phyloP scores from a whole-genome alignment of 1,140 invertebrate genomes.

The Drosophila pectinifera region DNA sequence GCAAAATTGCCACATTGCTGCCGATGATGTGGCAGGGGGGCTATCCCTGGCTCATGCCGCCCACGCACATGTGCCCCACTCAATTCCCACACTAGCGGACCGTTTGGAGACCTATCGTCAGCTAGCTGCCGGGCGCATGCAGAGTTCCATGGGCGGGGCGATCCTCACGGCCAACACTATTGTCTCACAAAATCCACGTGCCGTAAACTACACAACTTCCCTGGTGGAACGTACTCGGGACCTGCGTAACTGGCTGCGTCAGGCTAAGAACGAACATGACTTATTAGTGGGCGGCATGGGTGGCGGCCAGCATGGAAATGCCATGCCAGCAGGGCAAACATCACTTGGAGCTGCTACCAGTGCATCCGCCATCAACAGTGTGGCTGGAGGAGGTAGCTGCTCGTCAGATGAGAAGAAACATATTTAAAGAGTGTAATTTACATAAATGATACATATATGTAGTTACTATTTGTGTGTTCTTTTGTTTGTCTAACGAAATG shows the following conservation, averaged over 20 bases:
- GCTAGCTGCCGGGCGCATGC: conserved; percentile 78
- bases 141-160: conserved; percentile 71
- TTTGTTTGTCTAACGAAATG: conserved; percentile 26
- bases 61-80: conserved; percentile 71
- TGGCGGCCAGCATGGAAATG: conserved; percentile 28
- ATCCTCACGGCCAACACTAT: conserved; percentile 84
- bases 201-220: conserved; percentile 86
- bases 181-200: conserved; percentile 85
- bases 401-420: conserved; percentile 12
- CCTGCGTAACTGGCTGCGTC: conserved; percentile 88
- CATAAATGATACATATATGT: conserved; percentile 28
- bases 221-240: conserved; percentile 88
- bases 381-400: background rate
- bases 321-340: background rate
- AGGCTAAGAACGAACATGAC: conserved; percentile 82
- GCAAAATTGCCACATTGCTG: no score
- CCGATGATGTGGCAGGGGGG: conserved; percentile 1
- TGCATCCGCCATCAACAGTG: conserved; percentile 6
- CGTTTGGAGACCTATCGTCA: conserved; percentile 86
- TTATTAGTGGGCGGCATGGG: conserved; percentile 59
- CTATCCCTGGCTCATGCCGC: background rate
- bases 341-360: background rate
- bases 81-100: conserved; percentile 86
- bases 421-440: conserved; percentile 33
- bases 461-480: conserved; percentile 34